Conservation (phyloP, 1,140 invertebrate species). For the Diploscapter pachys region DNA sequence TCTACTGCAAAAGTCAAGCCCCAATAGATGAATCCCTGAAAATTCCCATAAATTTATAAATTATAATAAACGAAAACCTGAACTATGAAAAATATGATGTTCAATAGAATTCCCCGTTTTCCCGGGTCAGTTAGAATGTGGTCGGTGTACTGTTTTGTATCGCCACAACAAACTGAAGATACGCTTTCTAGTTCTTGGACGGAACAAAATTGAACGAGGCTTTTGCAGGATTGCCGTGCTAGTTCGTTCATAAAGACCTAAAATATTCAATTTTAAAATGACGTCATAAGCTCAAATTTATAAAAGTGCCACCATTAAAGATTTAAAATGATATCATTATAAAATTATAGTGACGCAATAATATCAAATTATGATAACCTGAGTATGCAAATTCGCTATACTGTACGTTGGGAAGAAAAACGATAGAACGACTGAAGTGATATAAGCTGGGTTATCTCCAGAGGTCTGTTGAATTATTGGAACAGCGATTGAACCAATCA, state of each 20-base stretch:
- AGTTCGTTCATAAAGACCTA: too few relatives aligned
- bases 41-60: not conserved
- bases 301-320: too few relatives aligned
- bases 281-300: too few relatives aligned
- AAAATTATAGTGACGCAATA: not conserved
- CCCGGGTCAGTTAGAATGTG: slow-evolving; percentile 31
- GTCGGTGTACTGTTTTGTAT: slow-evolving; percentile 23
- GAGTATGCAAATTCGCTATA: slow-evolving; percentile 31
- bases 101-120: slow-evolving; percentile 38
- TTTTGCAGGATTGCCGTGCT: too few relatives aligned
- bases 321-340: not conserved
- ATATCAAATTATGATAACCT: not conserved
- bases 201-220: too few relatives aligned
- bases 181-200: too few relatives aligned
- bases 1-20: slow-evolving; percentile 40
- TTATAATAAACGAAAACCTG: slow-evolving; percentile 9
- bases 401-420: slow-evolving; percentile 48
- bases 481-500: slow-evolving; percentile 51
- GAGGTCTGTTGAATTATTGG: slow-evolving; percentile 45
- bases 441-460: slow-evolving; percentile 32
- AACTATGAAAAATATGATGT: slow-evolving; percentile 41
- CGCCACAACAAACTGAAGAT: too few relatives aligned
- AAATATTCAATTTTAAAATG: too few relatives aligned
- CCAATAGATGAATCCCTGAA: slow-evolving; percentile 47
- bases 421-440: slow-evolving; percentile 44